Evolutionary conservation across 2,113 vertebrate species (phyloP).

Genomic region (Pseudopodoces humilis): DNA sequence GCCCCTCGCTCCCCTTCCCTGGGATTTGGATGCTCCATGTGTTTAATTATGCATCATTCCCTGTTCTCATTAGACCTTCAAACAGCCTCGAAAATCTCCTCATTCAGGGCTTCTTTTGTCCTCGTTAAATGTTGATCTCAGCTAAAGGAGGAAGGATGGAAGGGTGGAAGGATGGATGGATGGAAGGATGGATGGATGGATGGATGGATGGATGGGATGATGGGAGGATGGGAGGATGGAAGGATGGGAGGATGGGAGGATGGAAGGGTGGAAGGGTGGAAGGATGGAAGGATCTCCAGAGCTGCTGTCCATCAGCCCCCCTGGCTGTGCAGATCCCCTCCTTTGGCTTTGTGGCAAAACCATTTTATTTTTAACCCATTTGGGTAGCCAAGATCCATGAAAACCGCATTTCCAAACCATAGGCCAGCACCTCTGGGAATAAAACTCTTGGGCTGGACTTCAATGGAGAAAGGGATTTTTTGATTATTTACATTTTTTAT

Average conservation of each 20-base stretch:
- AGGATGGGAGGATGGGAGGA: too few relatives aligned
- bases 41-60: constrained; percentile 60
- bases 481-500: neutral
- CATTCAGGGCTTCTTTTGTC: constrained; percentile 60
- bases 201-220: neutral
- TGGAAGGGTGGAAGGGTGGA: neutral
- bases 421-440: neutral
- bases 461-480: neutral
- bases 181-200: neutral
- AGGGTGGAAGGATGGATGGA: too few relatives aligned
- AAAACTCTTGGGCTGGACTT: neutral
- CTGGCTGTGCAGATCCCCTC: accelerated
- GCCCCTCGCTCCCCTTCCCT: constrained; percentile 26
- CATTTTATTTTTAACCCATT: neutral
- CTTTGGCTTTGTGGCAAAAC: accelerated
- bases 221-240: neutral
- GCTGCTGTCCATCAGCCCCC: neutral
- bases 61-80: constrained; percentile 71
- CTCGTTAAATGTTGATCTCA: constrained; percentile 63
- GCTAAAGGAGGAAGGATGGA: neutral
- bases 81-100: constrained; percentile 67
- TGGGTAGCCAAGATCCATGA: neutral
- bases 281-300: neutral
- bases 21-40: constrained; percentile 15
- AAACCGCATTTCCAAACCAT: neutral